Evolutionary conservation across 2,888 invertebrate genomes (phyloP), one percentile per base, ranked within the genome.

Genomic region (Nyleta sp.): DNA sequence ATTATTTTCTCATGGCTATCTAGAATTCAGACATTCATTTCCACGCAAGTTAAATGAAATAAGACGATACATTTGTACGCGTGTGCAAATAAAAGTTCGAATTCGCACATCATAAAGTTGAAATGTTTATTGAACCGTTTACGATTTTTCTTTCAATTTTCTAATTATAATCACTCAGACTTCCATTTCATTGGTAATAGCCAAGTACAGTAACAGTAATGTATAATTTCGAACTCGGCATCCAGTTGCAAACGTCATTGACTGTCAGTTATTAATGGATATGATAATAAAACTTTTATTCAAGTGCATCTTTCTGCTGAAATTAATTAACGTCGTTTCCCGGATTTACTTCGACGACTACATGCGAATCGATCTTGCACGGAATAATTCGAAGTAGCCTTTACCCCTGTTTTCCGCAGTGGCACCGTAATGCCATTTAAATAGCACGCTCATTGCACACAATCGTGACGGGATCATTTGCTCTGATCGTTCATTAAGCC

Each of bases 401-500:
- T 71, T 65, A 71, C 53, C 48, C 35, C 17, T 46, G 24, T 38
- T 57, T 57, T 48, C 20, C 13, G 28, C 44, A 15, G 38, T 44
- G 40, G 62, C 55, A 55, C 38, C 17, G 46, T 42, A 64, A 70
- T 55, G 42, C 42, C 55, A 60, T 40, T 67, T 71, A 67, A 65
- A 77, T 48, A n/a, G 77, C 60, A 67, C 57, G 20, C 59, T 71
- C 50, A 60, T 62, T 24, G 65, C 40, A 17, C 46, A 57, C 28
- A 60, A 67, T 77, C 79, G 74, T 72, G 79, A 74, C 75, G 53
- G 77, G 62, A 78, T 78, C 75, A 80, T 77, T 80, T 72, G 75
- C 71, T 40, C 64, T 52, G 60, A 77, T 80, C 73, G 74, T 77
- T 82, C 80, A 79, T 82, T 79, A 80, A 81, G 59, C 52, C 59